Evolutionary conservation across 2,888 invertebrate species (phyloP).

Genomic region (Serripes groenlandicus): DNA sequence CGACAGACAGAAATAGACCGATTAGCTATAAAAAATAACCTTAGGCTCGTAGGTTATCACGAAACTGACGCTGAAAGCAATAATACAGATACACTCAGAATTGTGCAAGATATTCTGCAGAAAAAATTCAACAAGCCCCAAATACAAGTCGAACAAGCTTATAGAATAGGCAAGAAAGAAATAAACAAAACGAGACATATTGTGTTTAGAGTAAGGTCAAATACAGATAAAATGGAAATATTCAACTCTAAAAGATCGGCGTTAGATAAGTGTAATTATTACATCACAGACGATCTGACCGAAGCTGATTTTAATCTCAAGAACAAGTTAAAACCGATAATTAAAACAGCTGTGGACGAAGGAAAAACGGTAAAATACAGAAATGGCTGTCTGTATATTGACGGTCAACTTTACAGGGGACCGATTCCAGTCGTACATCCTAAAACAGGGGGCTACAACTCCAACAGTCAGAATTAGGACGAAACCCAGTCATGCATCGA

Average conservation of each 20-base stretch:
- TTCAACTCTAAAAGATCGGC: not conserved
- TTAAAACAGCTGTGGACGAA: not conserved
- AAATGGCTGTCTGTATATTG: not conserved
- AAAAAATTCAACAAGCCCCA: not conserved
- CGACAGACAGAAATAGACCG: not conserved
- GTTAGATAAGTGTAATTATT: not conserved
- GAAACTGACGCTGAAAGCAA: not conserved
- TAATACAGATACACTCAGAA: not conserved
- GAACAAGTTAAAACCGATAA: not conserved
- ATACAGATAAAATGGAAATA: not conserved
- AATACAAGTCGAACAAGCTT: not conserved
- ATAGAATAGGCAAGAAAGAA: not conserved
- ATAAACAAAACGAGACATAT: not conserved
- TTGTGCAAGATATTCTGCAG: not conserved
- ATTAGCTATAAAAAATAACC: not conserved
- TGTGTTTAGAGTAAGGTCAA: not conserved
- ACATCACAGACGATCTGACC: not conserved
- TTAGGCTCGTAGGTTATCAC: not conserved
- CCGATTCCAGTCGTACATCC: slow-evolving; percentile 1
- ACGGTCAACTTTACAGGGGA: not conserved
- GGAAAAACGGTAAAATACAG: not conserved
- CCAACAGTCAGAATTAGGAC: too few relatives aligned
- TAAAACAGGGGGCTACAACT: too few relatives aligned
- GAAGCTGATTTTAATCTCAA: not conserved
- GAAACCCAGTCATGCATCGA: too few relatives aligned